Conservation (phyloP, 2,888 invertebrate species). For the Sclerodermus sp. region DNA sequence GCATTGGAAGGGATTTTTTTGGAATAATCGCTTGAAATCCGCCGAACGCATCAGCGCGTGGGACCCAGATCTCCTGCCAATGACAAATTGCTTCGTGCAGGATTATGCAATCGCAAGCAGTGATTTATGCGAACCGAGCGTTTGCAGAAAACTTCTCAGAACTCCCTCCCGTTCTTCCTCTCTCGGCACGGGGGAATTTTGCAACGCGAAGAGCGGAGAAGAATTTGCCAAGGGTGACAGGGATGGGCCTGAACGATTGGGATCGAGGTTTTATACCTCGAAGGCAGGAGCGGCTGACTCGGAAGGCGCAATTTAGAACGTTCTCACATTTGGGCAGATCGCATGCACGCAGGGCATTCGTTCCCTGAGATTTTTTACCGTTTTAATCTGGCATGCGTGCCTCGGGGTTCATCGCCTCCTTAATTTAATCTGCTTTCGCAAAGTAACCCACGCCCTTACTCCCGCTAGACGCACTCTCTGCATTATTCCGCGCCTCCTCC, state of each 20-base stretch:
- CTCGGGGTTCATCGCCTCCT: conserved; percentile 15
- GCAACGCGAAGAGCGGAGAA: too few species aligned
- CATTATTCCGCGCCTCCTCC: too few species aligned
- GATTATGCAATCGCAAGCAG: too few species aligned
- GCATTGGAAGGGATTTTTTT: conserved; percentile 33
- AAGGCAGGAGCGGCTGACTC: neutral
- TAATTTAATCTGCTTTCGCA: conserved; percentile 11
- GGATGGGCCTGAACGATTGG: too few species aligned
- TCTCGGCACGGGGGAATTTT: too few species aligned
- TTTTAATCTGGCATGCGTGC: conserved; percentile 21
- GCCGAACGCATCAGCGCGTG: neutral
- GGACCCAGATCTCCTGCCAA: too few species aligned
- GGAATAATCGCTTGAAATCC: conserved; percentile 25
- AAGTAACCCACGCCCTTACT: neutral
- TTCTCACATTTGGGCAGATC: conserved; percentile 6
- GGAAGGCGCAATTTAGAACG: conserved; percentile 10
- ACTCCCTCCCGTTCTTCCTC: too few species aligned
- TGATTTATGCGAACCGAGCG: too few species aligned
- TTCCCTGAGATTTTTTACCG: conserved; percentile 8
- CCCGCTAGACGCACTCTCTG: neutral
- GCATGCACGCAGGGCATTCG: conserved; percentile 11
- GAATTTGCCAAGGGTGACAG: too few species aligned
- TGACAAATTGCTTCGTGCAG: too few species aligned
- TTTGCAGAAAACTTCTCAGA: too few species aligned
- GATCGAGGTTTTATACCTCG: too few species aligned